Percentiles rank a stretch among this genome's conserved stretches.
Evolutionary conservation across 2,888 invertebrate species (phyloP).

Genomic region (Chironomus tentans): DNA sequence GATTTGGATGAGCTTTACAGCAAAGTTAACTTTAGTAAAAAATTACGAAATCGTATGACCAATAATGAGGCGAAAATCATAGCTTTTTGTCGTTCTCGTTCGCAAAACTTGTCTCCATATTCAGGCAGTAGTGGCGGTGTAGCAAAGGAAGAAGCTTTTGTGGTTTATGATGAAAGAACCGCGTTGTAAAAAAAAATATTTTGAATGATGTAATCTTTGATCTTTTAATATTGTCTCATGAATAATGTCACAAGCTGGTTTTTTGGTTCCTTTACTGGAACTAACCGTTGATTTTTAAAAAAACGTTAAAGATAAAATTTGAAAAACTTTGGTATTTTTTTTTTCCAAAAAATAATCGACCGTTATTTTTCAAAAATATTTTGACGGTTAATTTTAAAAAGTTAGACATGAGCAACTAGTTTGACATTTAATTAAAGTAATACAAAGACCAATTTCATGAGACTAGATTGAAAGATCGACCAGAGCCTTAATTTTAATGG

Average conservation of each 20-base stretch:
- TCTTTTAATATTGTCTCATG: too few relatives aligned
- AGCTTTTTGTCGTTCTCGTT: slow-evolving; percentile 22
- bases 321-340: background rate
- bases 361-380: background rate
- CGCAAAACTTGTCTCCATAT: slow-evolving; percentile 19
- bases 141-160: slow-evolving; percentile 4
- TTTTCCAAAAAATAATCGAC: too few relatives aligned
- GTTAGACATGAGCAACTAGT: too few relatives aligned
- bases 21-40: slow-evolving; percentile 23
- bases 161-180: slow-evolving; percentile 25
- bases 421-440: too few relatives aligned
- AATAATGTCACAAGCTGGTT: too few relatives aligned
- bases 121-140: background rate
- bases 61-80: slow-evolving; percentile 23
- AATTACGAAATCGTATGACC: slow-evolving; percentile 18
- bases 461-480: too few relatives aligned
- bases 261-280: too few relatives aligned
- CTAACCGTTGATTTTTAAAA: too few relatives aligned
- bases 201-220: background rate
- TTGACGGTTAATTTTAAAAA: too few relatives aligned
- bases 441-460: background rate
- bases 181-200: slow-evolving; percentile 11
- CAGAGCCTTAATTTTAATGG: too few relatives aligned
- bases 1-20: slow-evolving; percentile 24
- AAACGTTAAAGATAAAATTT: background rate